These are phyloP conservation scores for Cryptotermes secundus DNA, from an alignment of 1,140 invertebrate genomes.

Conservation along the genomic window DNA sequence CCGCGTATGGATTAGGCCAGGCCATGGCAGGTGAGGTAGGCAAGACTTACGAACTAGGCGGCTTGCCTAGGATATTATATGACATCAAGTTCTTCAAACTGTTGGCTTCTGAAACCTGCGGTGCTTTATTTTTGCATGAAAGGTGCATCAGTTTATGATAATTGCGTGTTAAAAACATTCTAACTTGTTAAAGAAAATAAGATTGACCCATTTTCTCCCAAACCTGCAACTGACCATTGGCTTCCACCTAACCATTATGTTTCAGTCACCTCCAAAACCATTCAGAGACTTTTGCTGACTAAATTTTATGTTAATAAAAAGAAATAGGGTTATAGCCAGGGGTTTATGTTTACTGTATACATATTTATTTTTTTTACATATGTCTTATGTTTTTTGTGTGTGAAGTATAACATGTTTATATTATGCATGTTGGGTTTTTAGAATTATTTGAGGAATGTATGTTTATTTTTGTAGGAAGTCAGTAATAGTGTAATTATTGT, in stretches of 20 bases:
- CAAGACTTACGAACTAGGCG: background rate
- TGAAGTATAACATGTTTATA: background rate
- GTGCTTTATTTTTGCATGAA: background rate
- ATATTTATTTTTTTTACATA: background rate
- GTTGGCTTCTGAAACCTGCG: background rate
- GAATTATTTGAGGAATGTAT: background rate
- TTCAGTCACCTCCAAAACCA: background rate
- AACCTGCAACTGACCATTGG: slow-evolving; percentile 18
- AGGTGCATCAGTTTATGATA: background rate
- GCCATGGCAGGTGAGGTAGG: slow-evolving; percentile 7
- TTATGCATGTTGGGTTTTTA: background rate
- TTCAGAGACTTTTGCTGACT: background rate
- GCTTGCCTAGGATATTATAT: background rate
- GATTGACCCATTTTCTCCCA: background rate
- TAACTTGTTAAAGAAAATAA: background rate
- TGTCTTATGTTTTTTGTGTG: background rate
- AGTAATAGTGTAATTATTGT: background rate
- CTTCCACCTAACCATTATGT: background rate
- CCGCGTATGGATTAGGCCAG: slow-evolving; percentile 16
- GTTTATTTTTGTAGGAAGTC: background rate
- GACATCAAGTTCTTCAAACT: background rate
- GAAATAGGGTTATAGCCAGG: background rate
- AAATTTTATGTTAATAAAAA: background rate
- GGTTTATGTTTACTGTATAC: background rate
- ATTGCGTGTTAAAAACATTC: slow-evolving; percentile 1